Conservation (phyloP, 2,797 vertebrate species). For the Pipistrellus kuhlii region DNA sequence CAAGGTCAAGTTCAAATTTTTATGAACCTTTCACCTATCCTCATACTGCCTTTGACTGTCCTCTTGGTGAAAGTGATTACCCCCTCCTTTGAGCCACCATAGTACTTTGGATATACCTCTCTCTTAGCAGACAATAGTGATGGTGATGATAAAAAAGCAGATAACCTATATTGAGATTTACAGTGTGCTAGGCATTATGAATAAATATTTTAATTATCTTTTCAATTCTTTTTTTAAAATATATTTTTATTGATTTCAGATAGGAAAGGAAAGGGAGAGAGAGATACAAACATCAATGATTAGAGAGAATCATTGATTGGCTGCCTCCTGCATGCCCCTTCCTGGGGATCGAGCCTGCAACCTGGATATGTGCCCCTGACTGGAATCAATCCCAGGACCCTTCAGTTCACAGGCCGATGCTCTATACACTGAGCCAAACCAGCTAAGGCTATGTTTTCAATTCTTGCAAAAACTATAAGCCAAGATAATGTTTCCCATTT, state of each 20-base stretch:
- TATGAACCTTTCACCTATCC: neutral
- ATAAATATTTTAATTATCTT: slow-evolving; percentile 7
- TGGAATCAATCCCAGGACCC: no score
- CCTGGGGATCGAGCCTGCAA: no score
- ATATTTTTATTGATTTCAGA: no score
- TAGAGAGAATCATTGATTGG: no score
- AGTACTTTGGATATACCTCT: neutral
- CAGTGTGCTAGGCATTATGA: neutral
- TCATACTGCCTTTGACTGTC: neutral
- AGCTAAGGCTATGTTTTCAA: neutral
- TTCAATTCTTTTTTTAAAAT: neutral
- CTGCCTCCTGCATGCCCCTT: no score
- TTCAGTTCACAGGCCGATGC: no score
- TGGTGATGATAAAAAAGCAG: neutral
- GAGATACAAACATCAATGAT: no score
- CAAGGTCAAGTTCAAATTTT: slow-evolving; percentile 7
- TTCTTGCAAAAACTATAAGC: slow-evolving; percentile 17
- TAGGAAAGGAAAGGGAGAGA: no score
- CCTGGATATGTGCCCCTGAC: no score
- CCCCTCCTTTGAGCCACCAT: neutral
- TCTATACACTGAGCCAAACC: no score
- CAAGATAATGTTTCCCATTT: neutral
- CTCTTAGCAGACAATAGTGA: neutral
- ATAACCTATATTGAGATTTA: neutral
- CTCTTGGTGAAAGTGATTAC: neutral